phyloP scores from a whole-genome alignment of 2,113 vertebrate species.

The Rhinichthys klamathensis region DNA sequence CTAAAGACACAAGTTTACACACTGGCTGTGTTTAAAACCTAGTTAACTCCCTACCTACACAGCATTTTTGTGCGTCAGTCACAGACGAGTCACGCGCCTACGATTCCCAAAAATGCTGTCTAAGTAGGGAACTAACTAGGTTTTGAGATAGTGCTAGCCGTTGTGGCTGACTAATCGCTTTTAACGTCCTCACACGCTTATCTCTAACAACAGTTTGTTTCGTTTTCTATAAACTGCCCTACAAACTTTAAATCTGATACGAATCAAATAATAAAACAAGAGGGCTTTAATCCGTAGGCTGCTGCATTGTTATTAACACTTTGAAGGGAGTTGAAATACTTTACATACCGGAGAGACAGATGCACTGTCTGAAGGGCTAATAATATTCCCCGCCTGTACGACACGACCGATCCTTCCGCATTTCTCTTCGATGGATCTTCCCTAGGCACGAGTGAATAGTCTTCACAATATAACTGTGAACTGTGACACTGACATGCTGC shows the following conservation, averaged over 20 bases:
- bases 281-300: not conserved
- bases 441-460: slow-evolving; percentile 61
- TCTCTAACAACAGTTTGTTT: slow-evolving; percentile 10
- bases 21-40: not conserved
- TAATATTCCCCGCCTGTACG: slow-evolving; percentile 76
- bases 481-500: slow-evolving; percentile 50
- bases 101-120: not conserved
- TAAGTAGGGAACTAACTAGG: not conserved
- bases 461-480: slow-evolving; percentile 29
- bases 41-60: not conserved
- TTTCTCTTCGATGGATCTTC: slow-evolving; percentile 67
- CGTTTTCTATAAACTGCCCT: not conserved
- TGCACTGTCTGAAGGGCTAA: slow-evolving; percentile 76
- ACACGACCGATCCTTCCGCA: slow-evolving; percentile 71
- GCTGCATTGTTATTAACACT: slow-evolving; percentile 61
- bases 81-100: not conserved
- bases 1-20: not conserved
- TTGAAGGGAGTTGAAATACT: slow-evolving; percentile 71
- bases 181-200: not conserved
- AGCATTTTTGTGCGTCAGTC: not conserved
- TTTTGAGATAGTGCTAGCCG: not conserved
- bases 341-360: slow-evolving; percentile 80
- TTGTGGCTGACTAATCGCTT: slow-evolving; percentile 1
- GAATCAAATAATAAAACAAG: not conserved
- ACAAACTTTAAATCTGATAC: not conserved